Evolutionary conservation across 2,113 vertebrate genomes (phyloP), one percentile per base, ranked within the genome.

Genomic region (Oreocharis arfaki): DNA sequence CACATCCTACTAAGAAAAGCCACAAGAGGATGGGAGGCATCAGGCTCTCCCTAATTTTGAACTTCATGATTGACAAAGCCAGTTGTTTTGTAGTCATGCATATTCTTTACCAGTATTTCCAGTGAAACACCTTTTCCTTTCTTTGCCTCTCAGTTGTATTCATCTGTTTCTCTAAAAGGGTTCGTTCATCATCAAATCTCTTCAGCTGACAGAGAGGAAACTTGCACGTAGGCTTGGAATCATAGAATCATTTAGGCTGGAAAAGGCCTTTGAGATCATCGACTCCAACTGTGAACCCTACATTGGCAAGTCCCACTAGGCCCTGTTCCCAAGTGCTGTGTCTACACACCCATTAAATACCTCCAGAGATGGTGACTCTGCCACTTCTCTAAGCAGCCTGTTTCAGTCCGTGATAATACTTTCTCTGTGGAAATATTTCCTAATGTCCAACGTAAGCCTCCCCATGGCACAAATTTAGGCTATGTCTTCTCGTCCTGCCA

Each of bases 401-500:
- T 12, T n/a, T 55, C 20, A 23, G 1, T 37, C 19, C 10, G 10
- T 56, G 2, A 19, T 7, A 73, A 18, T 4, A 11, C 10, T 39
- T 42, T 32, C 2, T 1, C 6, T 39, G 8, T 35, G 52, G 6
- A 47, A 37, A 10, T 49, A 18, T 44, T 68, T 59, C 12, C 11
- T 35, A 11, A 49, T 39, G 20, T 28, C 17, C 39, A 39, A 6
- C 14, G 27, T 67, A 73, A 77, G 16, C 17, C 21, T 63, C 13
- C 23, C 2, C 11, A 64, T 27, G 22, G 7, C 0, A 4, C 17
- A 76, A 3, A 9, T 11, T 70, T 4, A 46, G 30, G 8, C 8
- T 3, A 1, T 57, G 57, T 47, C 3, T 9, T 80, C 52, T 32
- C 0, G 0, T 32, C 8, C 32, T 39, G 0, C 35, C 3, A 1